Evolutionary conservation across 2,888 invertebrate species (phyloP), one percentile per base, ranked within the genome.

Genomic region (Yponomeuta evonymella): DNA sequence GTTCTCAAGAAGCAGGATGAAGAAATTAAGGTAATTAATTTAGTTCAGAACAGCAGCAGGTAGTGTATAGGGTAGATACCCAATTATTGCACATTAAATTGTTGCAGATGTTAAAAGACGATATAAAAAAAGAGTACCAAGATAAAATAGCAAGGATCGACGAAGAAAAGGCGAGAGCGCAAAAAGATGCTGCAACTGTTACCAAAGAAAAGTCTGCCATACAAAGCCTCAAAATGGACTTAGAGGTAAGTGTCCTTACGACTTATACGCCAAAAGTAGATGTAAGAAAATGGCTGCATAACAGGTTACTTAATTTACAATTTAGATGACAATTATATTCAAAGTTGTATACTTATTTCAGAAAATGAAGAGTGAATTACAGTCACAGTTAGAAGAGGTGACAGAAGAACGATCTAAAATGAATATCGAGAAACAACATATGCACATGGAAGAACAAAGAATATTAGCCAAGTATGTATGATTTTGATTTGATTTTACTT

Each of bases 1-100:
- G 81, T 93, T 36, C 80, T 94, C 1, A 94, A 94, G 75, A 88
- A 93, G 72, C 94, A 94, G 81, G 90, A 94, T 70, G 93, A 94
- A 75, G 94, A 94, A 83, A 81, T 94, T 8, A 94, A 94, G 86
- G 94, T 93, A 81, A n/a, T 70, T 43, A 66, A 12, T 67, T 15
- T 4, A 58, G 15, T 15, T 58, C 15, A 15, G 15, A 58, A 15
- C 3, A 58, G 5, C 12, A 15, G 2, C 15, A 58, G 51, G 5
- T 58, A 15, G 15, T 58, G 1, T 65, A 23, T 23, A 23, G 23
- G 23, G 23, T 23, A 23, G 1, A 23, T 23, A 23, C 23, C 23
- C 23, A 23, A 23, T 23, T 23, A 23, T 23, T 23, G 23, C 23
- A 23, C 23, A 23, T 23, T 23, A 23, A 23, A 23, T 23, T 23